phyloP scores from a whole-genome alignment of 53 echinoderm and acorn worm genomes.

The Henricia sp. region DNA sequence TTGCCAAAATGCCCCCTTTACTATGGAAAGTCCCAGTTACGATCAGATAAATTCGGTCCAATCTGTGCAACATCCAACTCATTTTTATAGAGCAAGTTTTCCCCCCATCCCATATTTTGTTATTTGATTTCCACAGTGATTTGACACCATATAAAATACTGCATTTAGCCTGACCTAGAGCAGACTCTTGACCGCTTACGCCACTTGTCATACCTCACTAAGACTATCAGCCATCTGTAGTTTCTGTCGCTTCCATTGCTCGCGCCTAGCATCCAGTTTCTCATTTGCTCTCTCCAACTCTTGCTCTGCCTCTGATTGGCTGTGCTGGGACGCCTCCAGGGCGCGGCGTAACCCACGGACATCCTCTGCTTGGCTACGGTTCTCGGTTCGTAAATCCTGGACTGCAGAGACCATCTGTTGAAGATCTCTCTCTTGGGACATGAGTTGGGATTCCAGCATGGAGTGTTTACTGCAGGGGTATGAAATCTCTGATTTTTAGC shows the following conservation, averaged over 20 bases:
- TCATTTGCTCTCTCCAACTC: constrained; percentile 12
- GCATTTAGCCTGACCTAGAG: neutral
- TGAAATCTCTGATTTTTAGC: no score
- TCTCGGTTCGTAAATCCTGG: constrained; percentile 13
- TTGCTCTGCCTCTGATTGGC: constrained; percentile 26
- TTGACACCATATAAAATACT: no score
- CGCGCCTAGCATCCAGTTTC: constrained; percentile 11
- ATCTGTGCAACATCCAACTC: no score
- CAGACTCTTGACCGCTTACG: neutral
- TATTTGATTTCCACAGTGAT: no score
- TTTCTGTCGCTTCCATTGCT: constrained; percentile 31
- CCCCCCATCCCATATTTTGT: no score
- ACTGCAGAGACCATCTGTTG: constrained; percentile 35
- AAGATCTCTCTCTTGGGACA: constrained; percentile 14
- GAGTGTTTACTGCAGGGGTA: constrained; percentile 15
- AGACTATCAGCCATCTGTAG: constrained; percentile 15
- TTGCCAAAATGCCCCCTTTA: no score
- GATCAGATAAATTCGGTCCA: no score
- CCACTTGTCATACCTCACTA: neutral
- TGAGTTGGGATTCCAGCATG: constrained; percentile 25
- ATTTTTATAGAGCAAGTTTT: no score
- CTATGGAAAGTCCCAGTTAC: no score
- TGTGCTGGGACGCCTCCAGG: constrained; percentile 20
- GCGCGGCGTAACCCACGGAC: constrained; percentile 7
- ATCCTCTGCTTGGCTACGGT: constrained; percentile 23